Conservation (phyloP, 2,888 invertebrate species). For the Conus canariensis region DNA sequence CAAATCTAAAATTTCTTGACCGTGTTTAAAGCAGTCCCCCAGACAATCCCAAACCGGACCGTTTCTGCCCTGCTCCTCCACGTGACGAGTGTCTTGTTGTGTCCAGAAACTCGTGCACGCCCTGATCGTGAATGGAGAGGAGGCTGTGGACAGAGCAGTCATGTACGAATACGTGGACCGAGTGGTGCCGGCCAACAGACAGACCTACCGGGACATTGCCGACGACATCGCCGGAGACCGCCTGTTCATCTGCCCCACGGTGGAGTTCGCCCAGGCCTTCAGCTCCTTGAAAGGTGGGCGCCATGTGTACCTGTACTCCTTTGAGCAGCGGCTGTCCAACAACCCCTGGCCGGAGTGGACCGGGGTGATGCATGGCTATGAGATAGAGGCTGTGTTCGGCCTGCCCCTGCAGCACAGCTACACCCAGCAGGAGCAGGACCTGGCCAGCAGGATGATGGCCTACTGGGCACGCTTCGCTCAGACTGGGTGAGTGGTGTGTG, state of each 20-base stretch:
- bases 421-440: slow-evolving; percentile 88
- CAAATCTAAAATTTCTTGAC: no score
- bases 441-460: slow-evolving; percentile 92
- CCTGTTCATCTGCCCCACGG: slow-evolving; percentile 95
- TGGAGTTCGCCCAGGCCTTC: slow-evolving; percentile 91
- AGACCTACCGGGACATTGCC: slow-evolving; percentile 92
- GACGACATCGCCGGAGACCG: slow-evolving; percentile 96
- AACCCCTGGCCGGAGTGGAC: slow-evolving; percentile 72
- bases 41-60: no score
- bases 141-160: slow-evolving; percentile 46
- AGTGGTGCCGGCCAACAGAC: slow-evolving; percentile 77
- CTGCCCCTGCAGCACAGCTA: slow-evolving; percentile 82
- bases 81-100: no score
- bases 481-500: slow-evolving; percentile 86
- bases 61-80: no score
- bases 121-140: slow-evolving; percentile 24
- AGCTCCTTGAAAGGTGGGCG: neutral
- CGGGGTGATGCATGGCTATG: slow-evolving; percentile 74
- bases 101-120: slow-evolving; percentile 40
- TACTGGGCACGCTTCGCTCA: slow-evolving; percentile 98
- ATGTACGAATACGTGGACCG: slow-evolving; percentile 58
- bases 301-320: slow-evolving; percentile 62
- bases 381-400: slow-evolving; percentile 72
- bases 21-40: no score
- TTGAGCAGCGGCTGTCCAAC: slow-evolving; percentile 59